These are phyloP conservation scores for Globia sparganii DNA, from an alignment of 2,888 invertebrate species.

Conservation along the genomic window DNA sequence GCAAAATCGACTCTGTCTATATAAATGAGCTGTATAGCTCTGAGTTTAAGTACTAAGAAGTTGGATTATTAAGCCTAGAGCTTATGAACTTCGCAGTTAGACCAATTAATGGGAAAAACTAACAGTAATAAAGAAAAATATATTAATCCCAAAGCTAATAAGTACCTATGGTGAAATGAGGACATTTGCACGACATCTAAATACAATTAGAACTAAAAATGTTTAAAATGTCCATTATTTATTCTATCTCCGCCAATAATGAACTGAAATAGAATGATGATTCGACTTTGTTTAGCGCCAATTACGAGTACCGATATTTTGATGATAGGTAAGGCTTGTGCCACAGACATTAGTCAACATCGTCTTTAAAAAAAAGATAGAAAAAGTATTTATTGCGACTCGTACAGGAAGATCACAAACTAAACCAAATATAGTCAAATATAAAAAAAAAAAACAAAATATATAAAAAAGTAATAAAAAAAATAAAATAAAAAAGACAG, in stretches of 20 bases:
- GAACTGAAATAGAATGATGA: background rate
- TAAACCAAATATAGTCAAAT: background rate
- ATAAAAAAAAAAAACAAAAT: background rate
- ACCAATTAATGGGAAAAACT: constrained; percentile 4
- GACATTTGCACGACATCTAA: background rate
- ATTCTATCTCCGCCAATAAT: background rate
- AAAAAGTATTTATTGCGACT: background rate
- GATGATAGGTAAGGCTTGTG: background rate
- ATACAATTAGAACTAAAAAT: background rate
- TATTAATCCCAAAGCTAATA: background rate
- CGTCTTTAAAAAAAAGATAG: background rate
- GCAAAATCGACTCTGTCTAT: constrained; percentile 34
- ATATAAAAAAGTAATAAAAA: background rate
- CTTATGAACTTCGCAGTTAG: constrained; percentile 21
- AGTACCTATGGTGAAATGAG: background rate
- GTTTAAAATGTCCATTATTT: background rate
- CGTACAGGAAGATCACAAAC: background rate
- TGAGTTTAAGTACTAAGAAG: constrained; percentile 26
- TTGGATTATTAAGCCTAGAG: constrained; percentile 26
- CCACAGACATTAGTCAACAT: background rate
- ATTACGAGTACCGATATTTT: background rate
- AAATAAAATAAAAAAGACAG: background rate
- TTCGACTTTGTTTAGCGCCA: background rate
- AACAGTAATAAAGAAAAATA: background rate
- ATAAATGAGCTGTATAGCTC: constrained; percentile 19